Base-by-base conservation (phyloP, 2,113 vertebrate genomes). In the Polypterus senegalus region DNA sequence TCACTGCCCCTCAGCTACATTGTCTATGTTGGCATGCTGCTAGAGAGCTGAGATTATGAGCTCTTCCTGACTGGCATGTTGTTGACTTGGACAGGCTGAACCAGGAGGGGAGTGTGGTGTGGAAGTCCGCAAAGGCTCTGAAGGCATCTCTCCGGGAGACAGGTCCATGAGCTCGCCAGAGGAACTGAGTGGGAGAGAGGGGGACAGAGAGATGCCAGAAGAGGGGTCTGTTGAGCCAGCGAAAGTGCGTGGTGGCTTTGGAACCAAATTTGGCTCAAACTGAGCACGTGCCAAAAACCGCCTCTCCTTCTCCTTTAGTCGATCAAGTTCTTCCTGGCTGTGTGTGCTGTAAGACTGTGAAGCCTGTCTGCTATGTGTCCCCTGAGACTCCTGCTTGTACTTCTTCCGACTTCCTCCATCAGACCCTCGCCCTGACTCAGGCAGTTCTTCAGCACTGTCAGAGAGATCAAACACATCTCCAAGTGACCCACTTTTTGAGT, bases 131-230 rank as follows among this genome's bases (percentile, higher is more conserved):
- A 90, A 83, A 70, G 89, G 83, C 74, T 92, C 87, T 1, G 83
- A 83, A 3, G 88, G 85, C 57, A 81, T 75, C 72, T 82, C 57
- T 79, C 91, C 88, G 47, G 95, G 93, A 4, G 88, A 93, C 66
- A 96, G 87, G 87, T 98, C 95, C 76, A 91, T 97, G 68, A 97
- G 88, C 72, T 99, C 96, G 59, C 93, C 93, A 0, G 94, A 98
- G 0, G 96, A 98, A 49, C 94, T 98, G 61, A 99, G 89, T 2
- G 96, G 95, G 80, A 94, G 94, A 48, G 96, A 98, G 9, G 93
- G 94, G 0, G 96, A 99, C 63, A 97, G 85, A 0, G 96, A 99
- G 79, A 99, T 92, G 77, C 96, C 95, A 0, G 95, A 98, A 5
- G 95, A 97, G 47, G 95, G 94, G 73, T 98, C 96, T 0, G 94